Conservation (phyloP, 2,888 invertebrate genomes). For the Myathropa florea region DNA sequence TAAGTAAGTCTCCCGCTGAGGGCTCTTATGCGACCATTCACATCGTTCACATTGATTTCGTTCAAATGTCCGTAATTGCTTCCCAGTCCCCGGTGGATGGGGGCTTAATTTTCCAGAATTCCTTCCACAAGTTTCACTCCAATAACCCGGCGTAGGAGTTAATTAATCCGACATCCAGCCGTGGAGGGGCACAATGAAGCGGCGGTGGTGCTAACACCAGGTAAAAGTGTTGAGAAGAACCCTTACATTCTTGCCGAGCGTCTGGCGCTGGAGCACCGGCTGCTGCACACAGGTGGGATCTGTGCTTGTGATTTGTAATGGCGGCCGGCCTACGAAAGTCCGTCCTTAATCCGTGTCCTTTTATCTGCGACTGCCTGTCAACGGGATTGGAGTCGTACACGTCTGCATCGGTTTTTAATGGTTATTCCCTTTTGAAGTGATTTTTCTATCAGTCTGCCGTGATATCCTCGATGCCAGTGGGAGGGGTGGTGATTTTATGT, state of each 20-base stretch:
- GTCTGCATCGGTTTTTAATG: constrained; percentile 36
- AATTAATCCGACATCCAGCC: constrained; percentile 36
- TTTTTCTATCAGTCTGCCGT: constrained; percentile 3
- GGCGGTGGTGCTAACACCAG: not conserved
- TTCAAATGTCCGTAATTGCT: not conserved
- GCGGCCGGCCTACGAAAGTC: not conserved
- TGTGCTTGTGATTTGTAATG: not conserved
- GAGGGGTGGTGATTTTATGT: not conserved
- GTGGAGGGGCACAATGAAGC: not conserved
- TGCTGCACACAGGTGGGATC: not conserved
- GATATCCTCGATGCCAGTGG: not conserved
- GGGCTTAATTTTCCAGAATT: not conserved
- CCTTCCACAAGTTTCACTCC: constrained; percentile 8
- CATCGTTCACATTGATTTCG: not conserved
- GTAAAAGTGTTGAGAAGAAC: not conserved
- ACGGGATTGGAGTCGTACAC: constrained; percentile 11
- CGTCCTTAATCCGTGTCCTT: constrained; percentile 6
- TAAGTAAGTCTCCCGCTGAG: not conserved
- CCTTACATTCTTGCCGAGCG: not conserved
- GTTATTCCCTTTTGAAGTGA: constrained; percentile 19
- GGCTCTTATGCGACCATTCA: not conserved
- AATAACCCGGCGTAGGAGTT: not conserved
- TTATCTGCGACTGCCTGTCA: constrained; percentile 9
- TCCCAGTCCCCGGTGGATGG: not conserved
- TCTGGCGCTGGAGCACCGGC: not conserved